Base-by-base conservation (phyloP, 2,797 vertebrate genomes). In the Macropus fuliginosus region DNA sequence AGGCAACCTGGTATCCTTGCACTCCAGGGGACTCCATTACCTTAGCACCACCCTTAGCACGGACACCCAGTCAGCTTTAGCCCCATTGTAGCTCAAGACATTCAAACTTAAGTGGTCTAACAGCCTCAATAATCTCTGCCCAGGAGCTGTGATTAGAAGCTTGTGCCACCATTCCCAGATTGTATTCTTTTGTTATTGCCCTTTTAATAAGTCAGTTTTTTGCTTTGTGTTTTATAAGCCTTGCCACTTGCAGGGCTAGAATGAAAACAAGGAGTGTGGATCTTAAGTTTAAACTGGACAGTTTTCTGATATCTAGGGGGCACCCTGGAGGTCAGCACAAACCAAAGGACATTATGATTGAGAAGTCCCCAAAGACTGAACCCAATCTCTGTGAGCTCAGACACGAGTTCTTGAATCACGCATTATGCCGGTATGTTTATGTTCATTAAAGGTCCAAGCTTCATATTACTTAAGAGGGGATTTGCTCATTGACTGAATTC, bases 401-500 rank as follows among this genome's bases (percentile, higher is more conserved):
- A 81, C 14, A 81, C 9, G 18, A 81, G 18, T 2, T 40, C n/a
- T 81, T 81, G 18, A 74, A 40, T 8, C n/a, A 74, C 40, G 62
- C 3, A n/a, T n/a, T 74, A 16, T 29, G 10, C 21, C n/a, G 18
- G 54, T 0, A 0, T 92, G 4, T 0, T 0, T 46, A 52, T 6
- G 0, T 89, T 94, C 89, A 57, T 62, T 57, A 95, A 92, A 91
- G 92, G 92, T 92, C 34, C 59, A 95, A 46, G 92, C 6, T 74
- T 1, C 50, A 21, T 1, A 81, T 81, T 40, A 81, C n/a, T 46
- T 21, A 46, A 46, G 57, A 29, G 55, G 40, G 8, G 31, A 34
- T 92, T 95, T 97, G 28, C 14, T 95, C 3, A 34, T 93, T 96
- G 74, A n/a, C 55, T 12, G 8, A 55, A 59, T 29, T 94, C 40